Evolutionary conservation across 2,888 invertebrate genomes (phyloP).

Genomic region (Drosophila testacea): DNA sequence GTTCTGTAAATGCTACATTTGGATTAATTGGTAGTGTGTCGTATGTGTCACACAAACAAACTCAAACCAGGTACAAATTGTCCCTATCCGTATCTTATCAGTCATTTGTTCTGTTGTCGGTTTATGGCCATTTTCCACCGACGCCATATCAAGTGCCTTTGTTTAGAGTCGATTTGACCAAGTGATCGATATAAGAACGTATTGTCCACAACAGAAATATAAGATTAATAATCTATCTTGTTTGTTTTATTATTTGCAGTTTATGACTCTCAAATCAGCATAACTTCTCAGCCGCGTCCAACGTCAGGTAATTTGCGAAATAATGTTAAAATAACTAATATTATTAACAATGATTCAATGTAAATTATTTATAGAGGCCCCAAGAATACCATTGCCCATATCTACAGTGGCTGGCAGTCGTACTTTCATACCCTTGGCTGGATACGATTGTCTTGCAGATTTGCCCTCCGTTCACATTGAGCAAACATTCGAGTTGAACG

Average conservation of each 20-base stretch:
- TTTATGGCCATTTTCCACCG: conserved; percentile 29
- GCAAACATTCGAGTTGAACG: conserved; percentile 92
- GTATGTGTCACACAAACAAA: conserved; percentile 43
- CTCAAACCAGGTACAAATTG: conserved; percentile 24
- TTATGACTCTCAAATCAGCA: conserved; percentile 77
- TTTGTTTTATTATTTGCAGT: conserved; percentile 65
- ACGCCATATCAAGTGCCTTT: conserved; percentile 40
- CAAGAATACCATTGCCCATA: conserved; percentile 76
- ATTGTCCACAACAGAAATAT: not conserved
- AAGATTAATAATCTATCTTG: not conserved
- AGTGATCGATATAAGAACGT: conserved; percentile 37
- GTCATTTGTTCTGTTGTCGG: conserved; percentile 19
- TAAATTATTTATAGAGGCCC: conserved; percentile 35
- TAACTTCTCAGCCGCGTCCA: conserved; percentile 80
- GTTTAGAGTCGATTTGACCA: conserved; percentile 42
- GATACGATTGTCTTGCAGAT: conserved; percentile 90
- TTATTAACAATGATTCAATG: not conserved
- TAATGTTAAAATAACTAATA: not conserved
- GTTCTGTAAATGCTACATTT: conserved; percentile 40
- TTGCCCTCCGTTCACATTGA: conserved; percentile 90
- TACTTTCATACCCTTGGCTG: conserved; percentile 86
- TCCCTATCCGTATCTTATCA: conserved; percentile 69
- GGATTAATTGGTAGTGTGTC: conserved; percentile 56
- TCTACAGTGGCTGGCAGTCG: conserved; percentile 78
- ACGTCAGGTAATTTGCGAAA: conserved; percentile 38